Evolutionary conservation across 2,888 invertebrate species (phyloP).

Genomic region (Melinaea menophilus): DNA sequence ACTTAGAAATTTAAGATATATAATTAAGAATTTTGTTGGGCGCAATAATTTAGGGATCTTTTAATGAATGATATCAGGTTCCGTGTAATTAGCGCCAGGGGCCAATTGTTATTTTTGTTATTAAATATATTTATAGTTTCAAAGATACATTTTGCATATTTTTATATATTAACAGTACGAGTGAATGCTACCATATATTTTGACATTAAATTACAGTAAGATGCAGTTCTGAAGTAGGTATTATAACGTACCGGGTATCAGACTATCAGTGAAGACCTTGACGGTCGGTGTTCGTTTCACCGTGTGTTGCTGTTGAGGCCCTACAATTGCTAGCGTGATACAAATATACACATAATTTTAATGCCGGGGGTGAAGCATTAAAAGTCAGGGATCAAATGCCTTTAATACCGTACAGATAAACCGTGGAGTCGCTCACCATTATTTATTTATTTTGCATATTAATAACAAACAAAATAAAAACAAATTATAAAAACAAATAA

Average conservation of each 20-base stretch:
- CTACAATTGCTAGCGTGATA: slow-evolving; percentile 76
- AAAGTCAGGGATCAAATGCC: slow-evolving; percentile 79
- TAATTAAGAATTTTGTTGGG: slow-evolving; percentile 76
- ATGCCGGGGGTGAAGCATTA: slow-evolving; percentile 78
- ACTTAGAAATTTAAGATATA: slow-evolving; percentile 77
- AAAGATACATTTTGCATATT: not conserved
- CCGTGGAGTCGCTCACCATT: slow-evolving; percentile 33
- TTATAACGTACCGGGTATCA: slow-evolving; percentile 35
- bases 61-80: slow-evolving; percentile 77
- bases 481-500: too few species aligned
- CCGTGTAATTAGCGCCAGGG: slow-evolving; percentile 72
- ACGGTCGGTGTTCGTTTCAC: slow-evolving; percentile 61
- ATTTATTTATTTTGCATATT: slow-evolving; percentile 11
- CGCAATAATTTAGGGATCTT: slow-evolving; percentile 74
- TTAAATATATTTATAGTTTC: slow-evolving; percentile 38
- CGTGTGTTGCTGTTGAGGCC: slow-evolving; percentile 60
- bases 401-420: slow-evolving; percentile 57
- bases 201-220: too few species aligned
- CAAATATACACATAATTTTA: slow-evolving; percentile 78
- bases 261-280: slow-evolving; percentile 64
- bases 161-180: too few species aligned
- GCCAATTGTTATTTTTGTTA: slow-evolving; percentile 65
- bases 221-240: slow-evolving; percentile 4
- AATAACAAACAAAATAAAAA: too few species aligned
- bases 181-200: not conserved